Evolutionary conservation across 2,888 invertebrate genomes (phyloP).

Genomic region (Masnerella sp.): DNA sequence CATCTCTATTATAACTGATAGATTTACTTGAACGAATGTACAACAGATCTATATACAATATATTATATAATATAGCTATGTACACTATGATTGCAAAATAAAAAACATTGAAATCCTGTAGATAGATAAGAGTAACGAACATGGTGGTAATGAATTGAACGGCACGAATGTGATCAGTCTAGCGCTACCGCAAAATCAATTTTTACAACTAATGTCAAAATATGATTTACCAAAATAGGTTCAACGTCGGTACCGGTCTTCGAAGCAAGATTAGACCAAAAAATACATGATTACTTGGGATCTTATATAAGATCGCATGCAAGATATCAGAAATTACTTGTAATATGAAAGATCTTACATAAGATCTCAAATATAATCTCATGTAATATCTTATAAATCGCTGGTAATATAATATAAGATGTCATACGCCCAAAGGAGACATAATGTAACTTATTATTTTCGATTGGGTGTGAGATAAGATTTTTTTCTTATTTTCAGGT

Average conservation of each 20-base stretch:
- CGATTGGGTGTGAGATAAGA: too few relatives aligned
- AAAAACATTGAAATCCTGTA: constrained; percentile 23
- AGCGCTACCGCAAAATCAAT: constrained; percentile 37
- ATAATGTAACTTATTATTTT: too few relatives aligned
- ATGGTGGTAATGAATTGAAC: constrained; percentile 35
- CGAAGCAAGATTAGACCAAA: constrained; percentile 72
- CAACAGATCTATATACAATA: constrained; percentile 12
- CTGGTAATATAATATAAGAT: too few relatives aligned
- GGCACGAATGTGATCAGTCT: constrained; percentile 45
- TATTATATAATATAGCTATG: constrained; percentile 11
- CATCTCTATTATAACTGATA: too few relatives aligned
- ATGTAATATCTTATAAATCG: too few relatives aligned
- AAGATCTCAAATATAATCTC: too few relatives aligned
- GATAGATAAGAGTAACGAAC: constrained; percentile 8
- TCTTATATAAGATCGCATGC: constrained; percentile 61
- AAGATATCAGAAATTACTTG: too few relatives aligned
- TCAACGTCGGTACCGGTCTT: constrained; percentile 84
- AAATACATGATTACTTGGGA: constrained; percentile 75
- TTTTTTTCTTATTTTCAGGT: too few relatives aligned
- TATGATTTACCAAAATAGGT: constrained; percentile 96
- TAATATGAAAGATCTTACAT: too few relatives aligned
- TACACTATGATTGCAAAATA: constrained; percentile 25
- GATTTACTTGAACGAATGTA: too few relatives aligned
- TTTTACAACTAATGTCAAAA: constrained; percentile 52
- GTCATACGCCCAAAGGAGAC: too few relatives aligned